Conservation (phyloP, 2,113 vertebrate genomes). For the Aspidoscelis tigris region DNA sequence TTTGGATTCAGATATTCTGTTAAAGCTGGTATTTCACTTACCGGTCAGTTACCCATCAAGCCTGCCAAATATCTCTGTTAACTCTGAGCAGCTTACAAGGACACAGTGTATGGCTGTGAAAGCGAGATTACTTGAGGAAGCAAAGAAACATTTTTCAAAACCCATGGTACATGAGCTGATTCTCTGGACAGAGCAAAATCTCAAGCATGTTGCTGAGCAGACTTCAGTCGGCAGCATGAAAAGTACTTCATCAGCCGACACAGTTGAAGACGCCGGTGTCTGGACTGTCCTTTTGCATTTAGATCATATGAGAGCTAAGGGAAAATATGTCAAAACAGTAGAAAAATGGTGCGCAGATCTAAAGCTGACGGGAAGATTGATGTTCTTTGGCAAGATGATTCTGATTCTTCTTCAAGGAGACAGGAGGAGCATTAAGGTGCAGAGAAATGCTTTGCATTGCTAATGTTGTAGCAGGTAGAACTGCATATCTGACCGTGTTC, state of each 20-base stretch:
- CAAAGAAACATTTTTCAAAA: conserved; percentile 72
- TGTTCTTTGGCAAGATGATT: conserved; percentile 85
- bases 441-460: conserved; percentile 57
- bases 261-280: conserved; percentile 51
- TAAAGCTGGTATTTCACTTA: conserved; percentile 82
- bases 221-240: conserved; percentile 31
- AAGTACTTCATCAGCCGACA: conserved; percentile 47
- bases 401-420: conserved; percentile 87
- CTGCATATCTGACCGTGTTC: conserved; percentile 46
- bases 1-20: conserved; percentile 61
- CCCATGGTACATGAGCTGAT: conserved; percentile 85
- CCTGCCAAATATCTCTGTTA: conserved; percentile 79
- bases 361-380: conserved; percentile 84
- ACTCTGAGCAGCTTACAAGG: conserved; percentile 79
- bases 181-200: conserved; percentile 82
- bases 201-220: conserved; percentile 65
- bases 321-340: conserved; percentile 82
- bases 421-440: conserved; percentile 83
- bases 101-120: conserved; percentile 76
- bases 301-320: conserved; percentile 89
- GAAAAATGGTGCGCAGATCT: conserved; percentile 83
- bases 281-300: conserved; percentile 82
- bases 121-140: conserved; percentile 76
- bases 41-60: conserved; percentile 78
- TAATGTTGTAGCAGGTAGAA: conserved; percentile 60